phyloP scores from a whole-genome alignment of 2,888 invertebrate genomes.

The Stomorhina lunata region DNA sequence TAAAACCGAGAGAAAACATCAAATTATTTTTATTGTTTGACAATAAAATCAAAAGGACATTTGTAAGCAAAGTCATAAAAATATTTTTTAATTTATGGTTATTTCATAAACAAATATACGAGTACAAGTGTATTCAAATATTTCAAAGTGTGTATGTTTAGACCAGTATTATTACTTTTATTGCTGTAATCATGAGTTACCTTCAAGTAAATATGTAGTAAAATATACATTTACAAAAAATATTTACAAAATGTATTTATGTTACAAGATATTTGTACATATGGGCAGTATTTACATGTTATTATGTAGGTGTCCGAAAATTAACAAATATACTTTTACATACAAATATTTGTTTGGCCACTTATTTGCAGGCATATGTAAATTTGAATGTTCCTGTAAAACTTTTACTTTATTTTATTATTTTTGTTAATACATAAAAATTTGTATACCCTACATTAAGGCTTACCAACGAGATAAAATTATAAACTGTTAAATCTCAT shows the following conservation, averaged over 20 bases:
- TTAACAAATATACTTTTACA: not conserved
- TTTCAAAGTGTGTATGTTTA: not conserved
- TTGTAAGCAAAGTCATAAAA: too few relatives aligned
- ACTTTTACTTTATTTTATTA: not conserved
- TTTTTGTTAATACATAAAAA: not conserved
- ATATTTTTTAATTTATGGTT: too few relatives aligned
- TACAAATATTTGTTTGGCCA: not conserved
- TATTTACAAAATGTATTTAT: conserved; percentile 5
- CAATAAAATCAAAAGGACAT: not conserved
- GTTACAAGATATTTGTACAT: not conserved
- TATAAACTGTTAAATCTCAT: too few relatives aligned
- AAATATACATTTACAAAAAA: not conserved
- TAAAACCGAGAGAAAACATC: conserved; percentile 9
- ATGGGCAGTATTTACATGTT: conserved; percentile 6
- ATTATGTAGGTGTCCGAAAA: conserved; percentile 8
- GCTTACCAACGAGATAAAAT: too few relatives aligned
- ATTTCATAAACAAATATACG: too few relatives aligned
- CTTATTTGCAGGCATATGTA: not conserved
- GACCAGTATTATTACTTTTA: conserved; percentile 10
- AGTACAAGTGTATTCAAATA: not conserved
- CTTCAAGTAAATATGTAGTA: not conserved
- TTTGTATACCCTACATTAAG: too few relatives aligned
- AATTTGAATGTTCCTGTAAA: not conserved
- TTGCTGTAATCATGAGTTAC: not conserved
- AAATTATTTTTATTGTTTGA: not conserved